Conservation (phyloP, 1,140 invertebrate species). For the Trypoxylus dichotomus region DNA sequence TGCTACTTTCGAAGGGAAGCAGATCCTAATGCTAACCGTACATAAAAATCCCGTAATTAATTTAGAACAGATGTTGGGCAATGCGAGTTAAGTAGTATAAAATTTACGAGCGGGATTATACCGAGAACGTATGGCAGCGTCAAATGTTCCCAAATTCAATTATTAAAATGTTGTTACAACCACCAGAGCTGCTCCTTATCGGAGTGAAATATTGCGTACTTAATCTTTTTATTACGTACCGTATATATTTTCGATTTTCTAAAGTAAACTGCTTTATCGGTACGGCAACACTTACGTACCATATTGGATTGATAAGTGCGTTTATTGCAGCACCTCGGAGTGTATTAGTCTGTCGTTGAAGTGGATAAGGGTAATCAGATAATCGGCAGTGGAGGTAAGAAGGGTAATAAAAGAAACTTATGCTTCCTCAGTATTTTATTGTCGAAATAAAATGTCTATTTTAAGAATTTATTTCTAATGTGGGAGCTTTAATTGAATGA, state of each 20-base stretch:
- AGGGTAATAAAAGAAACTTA: too few relatives aligned
- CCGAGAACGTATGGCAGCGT: not conserved
- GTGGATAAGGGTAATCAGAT: too few relatives aligned
- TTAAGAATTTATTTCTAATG: too few relatives aligned
- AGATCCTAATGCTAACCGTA: not conserved
- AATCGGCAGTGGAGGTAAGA: too few relatives aligned
- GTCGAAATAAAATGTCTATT: too few relatives aligned
- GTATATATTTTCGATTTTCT: not conserved
- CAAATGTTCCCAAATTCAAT: not conserved
- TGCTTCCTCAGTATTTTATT: too few relatives aligned
- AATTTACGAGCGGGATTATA: not conserved
- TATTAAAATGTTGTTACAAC: not conserved
- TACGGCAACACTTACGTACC: not conserved
- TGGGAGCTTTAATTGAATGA: too few relatives aligned
- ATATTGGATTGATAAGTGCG: too few relatives aligned
- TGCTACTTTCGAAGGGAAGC: not conserved
- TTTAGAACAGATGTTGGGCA: conserved; percentile 1
- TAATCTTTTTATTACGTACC: not conserved
- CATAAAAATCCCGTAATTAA: conserved; percentile 14
- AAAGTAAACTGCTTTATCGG: not conserved
- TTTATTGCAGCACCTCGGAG: too few relatives aligned
- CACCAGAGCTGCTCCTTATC: not conserved
- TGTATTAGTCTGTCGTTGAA: too few relatives aligned
- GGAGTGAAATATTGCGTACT: not conserved
- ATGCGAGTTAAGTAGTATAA: not conserved